These are phyloP conservation scores for Lamellibrachia luymesi DNA, from an alignment of 1,140 invertebrate species.

Conservation along the genomic window DNA sequence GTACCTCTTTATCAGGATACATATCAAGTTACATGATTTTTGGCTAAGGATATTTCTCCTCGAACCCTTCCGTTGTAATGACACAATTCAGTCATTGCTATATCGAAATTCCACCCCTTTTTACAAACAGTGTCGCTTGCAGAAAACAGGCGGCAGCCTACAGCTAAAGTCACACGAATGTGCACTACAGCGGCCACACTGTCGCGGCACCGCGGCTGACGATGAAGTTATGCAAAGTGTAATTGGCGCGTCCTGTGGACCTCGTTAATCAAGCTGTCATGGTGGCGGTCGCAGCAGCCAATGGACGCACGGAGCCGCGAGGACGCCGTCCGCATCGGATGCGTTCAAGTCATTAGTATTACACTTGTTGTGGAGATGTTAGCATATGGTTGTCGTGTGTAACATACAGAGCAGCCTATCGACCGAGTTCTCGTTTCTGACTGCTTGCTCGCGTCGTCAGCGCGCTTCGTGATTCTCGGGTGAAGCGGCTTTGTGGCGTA, in stretches of 20 bases:
- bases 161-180: background rate
- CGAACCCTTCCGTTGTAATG: background rate
- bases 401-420: background rate
- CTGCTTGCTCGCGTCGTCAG: background rate
- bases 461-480: background rate
- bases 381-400: background rate
- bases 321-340: background rate
- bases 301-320: background rate
- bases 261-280: background rate
- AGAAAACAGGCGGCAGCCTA: background rate
- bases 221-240: conserved; percentile 1
- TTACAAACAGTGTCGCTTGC: background rate
- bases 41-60: background rate
- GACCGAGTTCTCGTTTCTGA: background rate
- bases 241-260: background rate
- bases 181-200: background rate
- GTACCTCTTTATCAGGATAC: background rate
- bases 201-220: background rate
- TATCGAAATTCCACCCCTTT: background rate
- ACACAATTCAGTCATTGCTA: background rate
- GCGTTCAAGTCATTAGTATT: background rate
- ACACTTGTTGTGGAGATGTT: background rate
- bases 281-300: background rate
- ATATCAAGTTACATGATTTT: background rate
- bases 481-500: background rate